A percentile compares a stretch with the other conserved stretches of the same genome.
These are phyloP conservation scores for Scaptomyza graminum DNA, from an alignment of 1,140 invertebrate species.

Conservation along the genomic window DNA sequence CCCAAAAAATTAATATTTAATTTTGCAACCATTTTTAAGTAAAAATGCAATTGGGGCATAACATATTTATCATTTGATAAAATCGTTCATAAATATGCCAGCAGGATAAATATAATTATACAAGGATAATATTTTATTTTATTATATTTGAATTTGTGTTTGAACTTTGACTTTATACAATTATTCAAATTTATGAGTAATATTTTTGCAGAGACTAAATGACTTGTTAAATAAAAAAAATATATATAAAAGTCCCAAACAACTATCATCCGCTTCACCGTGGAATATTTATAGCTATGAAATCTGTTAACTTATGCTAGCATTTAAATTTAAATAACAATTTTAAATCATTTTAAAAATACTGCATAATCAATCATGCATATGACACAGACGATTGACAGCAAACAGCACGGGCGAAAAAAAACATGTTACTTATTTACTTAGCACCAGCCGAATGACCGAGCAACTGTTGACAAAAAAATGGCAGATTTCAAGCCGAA, in stretches of 20 bases:
- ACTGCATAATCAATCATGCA: constrained; percentile 73
- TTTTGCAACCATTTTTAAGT: not conserved
- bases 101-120: not conserved
- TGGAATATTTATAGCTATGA: too few species aligned
- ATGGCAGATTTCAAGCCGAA: constrained; percentile 24
- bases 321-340: too few species aligned
- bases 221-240: too few species aligned
- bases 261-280: too few species aligned
- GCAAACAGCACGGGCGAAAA: constrained; percentile 45
- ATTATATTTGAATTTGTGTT: not conserved
- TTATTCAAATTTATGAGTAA: too few species aligned
- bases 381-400: constrained; percentile 56
- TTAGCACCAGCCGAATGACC: constrained; percentile 68
- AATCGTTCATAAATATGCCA: not conserved
- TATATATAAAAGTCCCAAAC: too few species aligned
- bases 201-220: too few species aligned
- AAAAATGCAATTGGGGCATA: not conserved
- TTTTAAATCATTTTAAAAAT: not conserved
- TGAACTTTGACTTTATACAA: too few species aligned
- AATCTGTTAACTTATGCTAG: too few species aligned
- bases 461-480: constrained; percentile 14
- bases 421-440: constrained; percentile 81
- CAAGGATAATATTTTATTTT: not conserved
- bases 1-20: not conserved
- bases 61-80: not conserved